These are phyloP conservation scores for Drosophila cardini DNA, from an alignment of 1,140 invertebrate species.

Conservation along the genomic window DNA sequence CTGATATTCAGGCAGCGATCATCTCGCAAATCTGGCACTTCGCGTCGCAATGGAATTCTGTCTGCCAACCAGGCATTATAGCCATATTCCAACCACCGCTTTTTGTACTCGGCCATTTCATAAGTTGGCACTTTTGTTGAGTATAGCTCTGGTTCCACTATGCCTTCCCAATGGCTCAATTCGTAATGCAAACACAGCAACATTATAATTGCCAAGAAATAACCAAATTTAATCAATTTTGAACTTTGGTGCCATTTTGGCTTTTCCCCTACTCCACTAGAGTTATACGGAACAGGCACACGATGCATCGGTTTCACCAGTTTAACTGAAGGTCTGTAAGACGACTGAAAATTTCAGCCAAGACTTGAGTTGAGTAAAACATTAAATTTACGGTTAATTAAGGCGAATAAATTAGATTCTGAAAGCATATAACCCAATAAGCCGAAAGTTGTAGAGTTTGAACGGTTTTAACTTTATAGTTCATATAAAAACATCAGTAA, in stretches of 20 bases:
- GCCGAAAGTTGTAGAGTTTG: background rate
- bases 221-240: background rate
- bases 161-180: conserved; percentile 13
- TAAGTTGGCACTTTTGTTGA: background rate
- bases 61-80: conserved; percentile 36
- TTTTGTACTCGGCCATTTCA: conserved; percentile 11
- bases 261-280: background rate
- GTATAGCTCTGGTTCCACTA: background rate
- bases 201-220: background rate
- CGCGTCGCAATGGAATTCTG: conserved; percentile 17
- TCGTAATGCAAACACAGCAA: background rate
- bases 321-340: background rate
- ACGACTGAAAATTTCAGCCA: background rate
- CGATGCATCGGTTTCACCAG: background rate
- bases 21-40: conserved; percentile 28
- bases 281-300: background rate
- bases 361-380: background rate
- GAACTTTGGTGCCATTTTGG: background rate
- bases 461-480: background rate
- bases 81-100: conserved; percentile 7
- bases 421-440: conserved; percentile 1
- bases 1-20: conserved; percentile 11
- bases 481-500: too few relatives aligned
- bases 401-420: conserved; percentile 1
- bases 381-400: background rate